These are phyloP conservation scores for Venusia cambrica DNA, from an alignment of 2,888 invertebrate species.

Conservation along the genomic window DNA sequence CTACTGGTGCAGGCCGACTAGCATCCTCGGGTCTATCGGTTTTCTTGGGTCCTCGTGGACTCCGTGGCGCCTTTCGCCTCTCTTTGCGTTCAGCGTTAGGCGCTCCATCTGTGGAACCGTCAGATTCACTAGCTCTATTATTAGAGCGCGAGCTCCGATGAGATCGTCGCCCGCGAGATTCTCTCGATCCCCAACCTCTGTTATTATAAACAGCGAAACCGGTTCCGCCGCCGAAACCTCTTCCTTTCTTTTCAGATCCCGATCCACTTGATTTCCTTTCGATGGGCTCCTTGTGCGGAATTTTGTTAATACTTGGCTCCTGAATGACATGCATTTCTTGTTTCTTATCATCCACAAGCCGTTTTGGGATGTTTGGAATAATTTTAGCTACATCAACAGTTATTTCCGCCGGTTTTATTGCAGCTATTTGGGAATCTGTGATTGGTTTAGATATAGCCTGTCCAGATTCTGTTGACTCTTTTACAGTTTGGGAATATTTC, in stretches of 20 bases:
- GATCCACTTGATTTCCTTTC: constrained; percentile 72
- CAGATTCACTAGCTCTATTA: constrained; percentile 85
- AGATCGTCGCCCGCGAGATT: constrained; percentile 74
- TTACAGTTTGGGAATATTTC: constrained; percentile 54
- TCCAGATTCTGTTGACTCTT: constrained; percentile 62
- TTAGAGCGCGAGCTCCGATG: constrained; percentile 71
- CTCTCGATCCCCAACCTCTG: constrained; percentile 72
- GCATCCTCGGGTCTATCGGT: constrained; percentile 81
- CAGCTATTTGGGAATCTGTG: constrained; percentile 47
- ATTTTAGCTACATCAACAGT: constrained; percentile 50
- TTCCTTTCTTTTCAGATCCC: constrained; percentile 75
- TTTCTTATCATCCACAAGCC: constrained; percentile 57
- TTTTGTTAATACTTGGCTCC: constrained; percentile 54
- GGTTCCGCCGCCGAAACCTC: constrained; percentile 66
- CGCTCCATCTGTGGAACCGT: constrained; percentile 87
- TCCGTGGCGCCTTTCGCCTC: constrained; percentile 76
- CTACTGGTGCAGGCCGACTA: constrained; percentile 40
- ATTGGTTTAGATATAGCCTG: constrained; percentile 57
- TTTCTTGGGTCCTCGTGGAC: constrained; percentile 82
- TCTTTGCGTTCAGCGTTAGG: constrained; percentile 77
- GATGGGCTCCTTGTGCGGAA: constrained; percentile 69
- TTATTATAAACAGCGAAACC: constrained; percentile 69
- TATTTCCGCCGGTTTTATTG: constrained; percentile 47
- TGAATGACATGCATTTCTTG: constrained; percentile 53
- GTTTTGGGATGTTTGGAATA: constrained; percentile 48